phyloP scores from a whole-genome alignment of 2,888 invertebrate species.

The Sarcophaga subvicina region DNA sequence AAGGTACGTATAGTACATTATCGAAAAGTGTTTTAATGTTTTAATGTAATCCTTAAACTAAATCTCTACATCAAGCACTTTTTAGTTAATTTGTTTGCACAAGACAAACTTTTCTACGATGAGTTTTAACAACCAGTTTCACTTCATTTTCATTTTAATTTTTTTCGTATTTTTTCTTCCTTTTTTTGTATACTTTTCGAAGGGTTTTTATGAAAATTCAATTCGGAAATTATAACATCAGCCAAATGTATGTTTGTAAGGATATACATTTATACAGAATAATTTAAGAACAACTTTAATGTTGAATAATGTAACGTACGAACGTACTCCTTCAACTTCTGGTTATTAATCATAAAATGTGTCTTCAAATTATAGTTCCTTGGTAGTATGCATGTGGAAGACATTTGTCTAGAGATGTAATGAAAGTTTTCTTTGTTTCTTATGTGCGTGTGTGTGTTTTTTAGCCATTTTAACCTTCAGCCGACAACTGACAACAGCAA shows the following conservation, averaged over 20 bases:
- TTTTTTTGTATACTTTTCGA: too few relatives aligned
- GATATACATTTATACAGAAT: too few relatives aligned
- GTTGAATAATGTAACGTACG: background rate
- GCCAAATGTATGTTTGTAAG: background rate
- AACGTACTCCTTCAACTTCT: background rate
- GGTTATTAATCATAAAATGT: conserved; percentile 61
- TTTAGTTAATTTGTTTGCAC: conserved; percentile 76
- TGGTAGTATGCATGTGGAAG: conserved; percentile 31
- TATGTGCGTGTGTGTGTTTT: background rate
- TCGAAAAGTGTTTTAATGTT: conserved; percentile 71
- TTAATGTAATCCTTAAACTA: conserved; percentile 71
- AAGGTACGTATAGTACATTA: conserved; percentile 40
- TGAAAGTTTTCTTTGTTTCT: conserved; percentile 52
- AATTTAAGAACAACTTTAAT: conserved; percentile 46
- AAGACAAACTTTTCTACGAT: conserved; percentile 43
- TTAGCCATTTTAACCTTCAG: conserved; percentile 35
- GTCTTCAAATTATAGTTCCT: conserved; percentile 20
- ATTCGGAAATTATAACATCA: too few relatives aligned
- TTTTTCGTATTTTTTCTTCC: too few relatives aligned
- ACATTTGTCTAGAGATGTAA: conserved; percentile 54
- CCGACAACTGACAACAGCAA: conserved; percentile 5
- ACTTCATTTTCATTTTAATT: background rate
- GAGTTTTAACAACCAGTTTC: background rate
- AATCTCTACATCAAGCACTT: conserved; percentile 72
- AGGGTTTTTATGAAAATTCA: conserved; percentile 33